Evolutionary conservation across 2,113 vertebrate genomes (phyloP).

Genomic region (Stigmatopora argus): DNA sequence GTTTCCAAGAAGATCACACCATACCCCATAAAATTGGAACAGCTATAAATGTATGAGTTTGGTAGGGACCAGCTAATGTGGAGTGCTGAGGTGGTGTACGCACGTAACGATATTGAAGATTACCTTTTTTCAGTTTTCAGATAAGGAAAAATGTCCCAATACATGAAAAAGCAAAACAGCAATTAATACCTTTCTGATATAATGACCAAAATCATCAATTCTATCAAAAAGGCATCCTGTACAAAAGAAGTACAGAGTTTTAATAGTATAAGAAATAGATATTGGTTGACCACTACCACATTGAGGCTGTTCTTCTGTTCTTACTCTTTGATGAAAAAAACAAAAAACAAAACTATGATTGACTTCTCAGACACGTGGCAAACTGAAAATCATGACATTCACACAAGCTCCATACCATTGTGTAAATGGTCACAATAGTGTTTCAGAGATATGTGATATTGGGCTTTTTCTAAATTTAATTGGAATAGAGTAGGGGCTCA

Average conservation of each 20-base stretch:
- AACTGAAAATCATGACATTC: not conserved
- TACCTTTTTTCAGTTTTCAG: not conserved
- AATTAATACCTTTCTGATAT: not conserved
- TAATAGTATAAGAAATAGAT: not conserved
- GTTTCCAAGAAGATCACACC: slow-evolving; percentile 27
- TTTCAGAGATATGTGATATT: not conserved
- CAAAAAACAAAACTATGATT: not conserved
- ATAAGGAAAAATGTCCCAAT: not conserved
- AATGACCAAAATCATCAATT: not conserved
- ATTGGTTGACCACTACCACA: not conserved
- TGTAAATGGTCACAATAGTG: not conserved
- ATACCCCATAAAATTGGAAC: slow-evolving; percentile 45
- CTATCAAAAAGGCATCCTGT: not conserved
- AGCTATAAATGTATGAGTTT: slow-evolving; percentile 32
- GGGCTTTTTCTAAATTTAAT: not conserved
- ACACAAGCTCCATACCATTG: not conserved
- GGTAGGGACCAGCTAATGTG: slow-evolving; percentile 71
- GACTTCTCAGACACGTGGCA: not conserved
- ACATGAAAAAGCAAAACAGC: not conserved
- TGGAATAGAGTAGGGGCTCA: not conserved
- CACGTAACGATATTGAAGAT: not conserved
- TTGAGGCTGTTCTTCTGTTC: not conserved
- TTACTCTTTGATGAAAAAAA: not conserved
- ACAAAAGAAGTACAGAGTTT: not conserved
- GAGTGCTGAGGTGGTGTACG: slow-evolving; percentile 58